Conservation (phyloP, 2,888 invertebrate species). For the Eudasyphora cyanicolor region DNA sequence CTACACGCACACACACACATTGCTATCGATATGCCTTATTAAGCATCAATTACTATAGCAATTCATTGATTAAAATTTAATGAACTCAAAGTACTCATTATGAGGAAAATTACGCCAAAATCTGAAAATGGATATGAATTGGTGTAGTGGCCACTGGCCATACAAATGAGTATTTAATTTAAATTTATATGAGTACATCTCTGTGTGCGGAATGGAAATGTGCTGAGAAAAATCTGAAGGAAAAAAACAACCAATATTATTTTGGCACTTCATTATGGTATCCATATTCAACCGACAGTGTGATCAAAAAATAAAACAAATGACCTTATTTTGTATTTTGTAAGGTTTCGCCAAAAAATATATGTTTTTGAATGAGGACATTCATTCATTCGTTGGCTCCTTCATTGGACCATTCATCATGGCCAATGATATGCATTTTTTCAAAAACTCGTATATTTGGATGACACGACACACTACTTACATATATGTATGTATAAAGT, state of each 20-base stretch:
- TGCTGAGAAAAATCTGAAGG: neutral
- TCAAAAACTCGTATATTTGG: neutral
- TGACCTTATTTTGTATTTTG: neutral
- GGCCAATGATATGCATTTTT: constrained; percentile 25
- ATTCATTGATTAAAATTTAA: no score
- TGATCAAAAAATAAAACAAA: constrained; percentile 5
- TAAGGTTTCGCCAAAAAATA: neutral
- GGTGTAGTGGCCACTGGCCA: neutral
- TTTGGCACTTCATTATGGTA: neutral
- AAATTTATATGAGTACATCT: neutral
- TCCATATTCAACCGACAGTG: no score
- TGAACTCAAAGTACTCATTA: no score
- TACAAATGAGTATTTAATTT: neutral
- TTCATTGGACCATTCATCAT: neutral
- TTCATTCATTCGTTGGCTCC: no score
- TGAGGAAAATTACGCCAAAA: no score
- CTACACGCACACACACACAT: no score
- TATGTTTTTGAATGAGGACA: neutral
- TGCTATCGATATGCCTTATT: no score
- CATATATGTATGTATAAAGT: neutral
- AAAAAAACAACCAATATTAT: neutral
- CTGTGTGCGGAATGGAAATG: neutral
- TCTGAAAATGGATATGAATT: no score
- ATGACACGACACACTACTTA: neutral
- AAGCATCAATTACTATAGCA: no score